Base-by-base conservation (phyloP, 2,797 vertebrate species). In the Notoglanidium macrostoma region DNA sequence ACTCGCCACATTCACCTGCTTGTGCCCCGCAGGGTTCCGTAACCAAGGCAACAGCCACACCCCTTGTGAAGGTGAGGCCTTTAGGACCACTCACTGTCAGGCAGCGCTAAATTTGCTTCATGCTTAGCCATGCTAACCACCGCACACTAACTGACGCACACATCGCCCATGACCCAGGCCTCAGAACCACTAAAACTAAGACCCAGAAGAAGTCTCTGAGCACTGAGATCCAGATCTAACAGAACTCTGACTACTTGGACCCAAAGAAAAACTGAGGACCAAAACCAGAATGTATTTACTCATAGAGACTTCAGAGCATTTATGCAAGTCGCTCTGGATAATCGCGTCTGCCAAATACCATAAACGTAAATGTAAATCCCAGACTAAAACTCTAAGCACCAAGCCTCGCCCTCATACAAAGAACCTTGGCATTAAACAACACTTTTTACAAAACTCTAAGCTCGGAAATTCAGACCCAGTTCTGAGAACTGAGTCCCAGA, bases 1-100 rank as follows among this genome's bases (percentile, higher is more conserved):
- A 29, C 82, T 86, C 2, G 94, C 94, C 29, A 88, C 10, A 86
- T 95, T 88, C 88, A 17, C 0, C 0, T 96, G 94, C 89, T 86
- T 0, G 32, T 95, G 95, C 70, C 46, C 4, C 0, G 1, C 0
- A 17, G 94, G 94, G 1, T 95, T 93, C 51, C 10, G 0, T 2
- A 86, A 44, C 0, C 0, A 0, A 26, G 17, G 0, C 49, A 74
- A 5, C 1, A 29, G 0, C 1, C 0, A 0, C 8, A 5, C 0
- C 15, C 0, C 0, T 3, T 95, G 94, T 78, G 35, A 0, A 88
- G 93, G 94, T 94, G 89, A 93, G 91, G 72, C 21, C 23, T 5
- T 9, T 55, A 35, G 63, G 17, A 70, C n/a, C 32, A 26, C 54
- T 35, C 35, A n/a, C 32, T 65, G 44, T 21, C 79, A 81, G 8